A percentile compares a stretch with the other conserved stretches of the same genome.
Evolutionary conservation across 2,888 invertebrate species (phyloP).

Genomic region (Cyclophora albipunctata): DNA sequence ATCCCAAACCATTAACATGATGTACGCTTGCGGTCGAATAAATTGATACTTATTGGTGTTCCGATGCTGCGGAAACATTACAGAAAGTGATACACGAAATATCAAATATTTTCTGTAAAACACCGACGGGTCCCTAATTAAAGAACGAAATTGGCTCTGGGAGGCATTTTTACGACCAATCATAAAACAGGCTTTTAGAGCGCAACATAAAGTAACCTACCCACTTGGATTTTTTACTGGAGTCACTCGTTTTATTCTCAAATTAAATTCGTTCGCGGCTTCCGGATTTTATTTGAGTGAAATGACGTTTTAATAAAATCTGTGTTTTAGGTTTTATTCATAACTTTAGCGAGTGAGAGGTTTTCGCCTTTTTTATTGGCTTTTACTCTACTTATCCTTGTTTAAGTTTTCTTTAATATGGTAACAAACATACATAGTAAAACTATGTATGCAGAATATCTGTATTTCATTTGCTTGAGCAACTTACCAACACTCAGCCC

Average conservation of each 20-base stretch:
- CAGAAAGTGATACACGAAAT: slow-evolving; percentile 6
- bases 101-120: slow-evolving; percentile 36
- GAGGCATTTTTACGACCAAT: slow-evolving; percentile 61
- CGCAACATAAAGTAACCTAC: slow-evolving; percentile 51
- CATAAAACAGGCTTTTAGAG: slow-evolving; percentile 62
- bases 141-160: slow-evolving; percentile 58
- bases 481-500: too few species aligned
- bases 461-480: too few species aligned
- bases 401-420: too few species aligned
- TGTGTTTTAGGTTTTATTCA: slow-evolving; percentile 10
- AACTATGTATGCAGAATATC: too few species aligned
- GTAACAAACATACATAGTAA: too few species aligned
- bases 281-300: slow-evolving; percentile 35
- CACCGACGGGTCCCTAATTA: slow-evolving; percentile 59
- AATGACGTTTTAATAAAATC: slow-evolving; percentile 27
- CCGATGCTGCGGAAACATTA: neutral
- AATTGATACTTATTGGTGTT: too few species aligned
- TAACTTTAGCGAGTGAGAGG: neutral
- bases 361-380: too few species aligned
- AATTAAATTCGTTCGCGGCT: slow-evolving; percentile 45
- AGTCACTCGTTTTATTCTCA: slow-evolving; percentile 43
- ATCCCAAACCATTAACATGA: too few species aligned
- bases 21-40: too few species aligned
- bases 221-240: slow-evolving; percentile 45
- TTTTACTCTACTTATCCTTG: too few species aligned